Evolutionary conservation across 1,140 invertebrate species (phyloP).

Genomic region (Ceratosolen fusciceps): DNA sequence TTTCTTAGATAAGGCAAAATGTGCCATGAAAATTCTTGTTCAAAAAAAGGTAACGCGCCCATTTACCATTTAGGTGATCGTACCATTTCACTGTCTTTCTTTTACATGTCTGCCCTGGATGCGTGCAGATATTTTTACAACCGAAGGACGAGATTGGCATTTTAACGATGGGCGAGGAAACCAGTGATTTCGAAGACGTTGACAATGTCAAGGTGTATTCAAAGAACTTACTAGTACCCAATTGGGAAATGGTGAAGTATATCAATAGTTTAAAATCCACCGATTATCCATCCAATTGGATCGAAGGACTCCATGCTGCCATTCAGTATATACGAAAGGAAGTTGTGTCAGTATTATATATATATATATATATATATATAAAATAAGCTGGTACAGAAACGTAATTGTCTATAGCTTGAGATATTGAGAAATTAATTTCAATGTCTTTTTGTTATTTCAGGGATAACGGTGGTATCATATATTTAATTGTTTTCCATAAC

Average conservation of each 20-base stretch:
- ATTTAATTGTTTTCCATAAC: constrained; percentile 52
- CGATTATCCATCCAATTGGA: constrained; percentile 53
- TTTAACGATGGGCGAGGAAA: constrained; percentile 55
- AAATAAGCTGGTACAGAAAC: background rate
- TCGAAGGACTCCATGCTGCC: constrained; percentile 51
- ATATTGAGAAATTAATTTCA: background rate
- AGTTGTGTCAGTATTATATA: constrained; percentile 42
- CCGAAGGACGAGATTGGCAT: constrained; percentile 58
- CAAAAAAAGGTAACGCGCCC: constrained; percentile 56
- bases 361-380: background rate
- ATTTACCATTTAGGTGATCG: too few relatives aligned
- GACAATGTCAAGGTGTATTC: constrained; percentile 41
- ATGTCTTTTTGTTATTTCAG: constrained; percentile 47
- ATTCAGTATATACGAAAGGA: constrained; percentile 51
- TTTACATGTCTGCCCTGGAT: constrained; percentile 5
- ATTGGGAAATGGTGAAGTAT: constrained; percentile 55
- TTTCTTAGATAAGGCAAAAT: constrained; percentile 55
- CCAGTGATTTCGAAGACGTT: constrained; percentile 30
- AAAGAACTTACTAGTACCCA: constrained; percentile 49
- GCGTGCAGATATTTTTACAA: constrained; percentile 55
- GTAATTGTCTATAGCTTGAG: too few relatives aligned
- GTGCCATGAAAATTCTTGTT: constrained; percentile 51
- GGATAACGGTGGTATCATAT: constrained; percentile 11
- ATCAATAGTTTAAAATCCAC: constrained; percentile 48
- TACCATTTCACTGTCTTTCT: too few relatives aligned